Base-by-base conservation (phyloP, 2,113 vertebrate species). In the Nicator chloris region DNA sequence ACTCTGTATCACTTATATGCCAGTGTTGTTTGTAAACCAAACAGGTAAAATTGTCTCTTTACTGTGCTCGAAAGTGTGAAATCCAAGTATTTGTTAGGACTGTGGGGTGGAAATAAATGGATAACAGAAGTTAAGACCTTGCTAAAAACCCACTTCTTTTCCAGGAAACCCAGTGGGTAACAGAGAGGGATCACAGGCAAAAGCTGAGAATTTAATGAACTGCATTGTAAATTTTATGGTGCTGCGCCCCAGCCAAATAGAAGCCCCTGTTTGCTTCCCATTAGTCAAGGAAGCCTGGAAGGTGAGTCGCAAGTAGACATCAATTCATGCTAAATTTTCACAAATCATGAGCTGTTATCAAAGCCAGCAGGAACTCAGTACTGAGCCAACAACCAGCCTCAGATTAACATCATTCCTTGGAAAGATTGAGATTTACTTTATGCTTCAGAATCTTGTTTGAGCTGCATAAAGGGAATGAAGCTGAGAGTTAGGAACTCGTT, bases 341-440 rank as follows among this genome's bases (percentile, higher is more conserved):
- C 68, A 96, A 94, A 77, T 42, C 77, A 50, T 19, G 35, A 86
- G 50, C 59, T 86, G 51, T 94, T 97, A 97, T 96, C 93, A 91
- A 94, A 93, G 72, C 22, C 82, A 91, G 83, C 95, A 97, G 93
- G 81, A 95, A 27, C 37, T 70, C 53, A 85, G 33, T 59, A 73
- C 7, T 50, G 70, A 93, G 59, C 78, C 71, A 97, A 93, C 40
- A 92, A 47, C 49, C 23, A 2, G 50, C 65, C 92, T 72, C 82
- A 96, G 96, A 96, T 95, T 91, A 95, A 63, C 80, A 96, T 95
- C 87, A 95, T 92, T 53, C 39, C 66, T 94, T 92, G 40, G 60
- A 81, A 96, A 94, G 94, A 89, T 92, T 95, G 86, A 79, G 87
- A 90, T 95, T 84, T 78, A 95, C 88, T 95, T 94, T 91, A 95